Conservation (phyloP, 2,888 invertebrate genomes). For the Drosophila mercatorum region DNA sequence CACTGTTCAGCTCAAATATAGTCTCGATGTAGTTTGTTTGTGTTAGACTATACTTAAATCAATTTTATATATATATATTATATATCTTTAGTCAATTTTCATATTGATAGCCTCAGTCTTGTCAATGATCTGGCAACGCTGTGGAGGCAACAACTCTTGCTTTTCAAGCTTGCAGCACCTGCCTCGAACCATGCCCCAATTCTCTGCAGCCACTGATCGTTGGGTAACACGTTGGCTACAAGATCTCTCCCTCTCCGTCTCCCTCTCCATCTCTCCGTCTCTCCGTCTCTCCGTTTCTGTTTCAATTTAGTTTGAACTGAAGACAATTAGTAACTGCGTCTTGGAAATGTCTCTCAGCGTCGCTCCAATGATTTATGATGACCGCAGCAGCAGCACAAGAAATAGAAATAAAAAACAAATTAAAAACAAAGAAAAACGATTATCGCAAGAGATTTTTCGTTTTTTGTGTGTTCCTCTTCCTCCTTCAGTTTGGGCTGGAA, state of each 20-base stretch:
- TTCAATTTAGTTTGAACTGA: conserved; percentile 13
- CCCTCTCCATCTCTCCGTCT: background rate
- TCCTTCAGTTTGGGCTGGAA: background rate
- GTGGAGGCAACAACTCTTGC: background rate
- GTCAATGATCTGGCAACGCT: background rate
- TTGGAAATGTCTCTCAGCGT: conserved; percentile 14
- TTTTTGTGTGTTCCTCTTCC: no score
- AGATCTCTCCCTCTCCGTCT: background rate
- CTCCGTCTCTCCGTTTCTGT: conserved; percentile 1
- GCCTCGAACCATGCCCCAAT: conserved; percentile 23
- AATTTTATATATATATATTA: no score
- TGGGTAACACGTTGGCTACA: background rate
- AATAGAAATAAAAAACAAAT: conserved; percentile 25
- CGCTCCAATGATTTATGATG: conserved; percentile 14
- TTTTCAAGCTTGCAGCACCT: conserved; percentile 2
- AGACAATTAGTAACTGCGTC: conserved; percentile 20
- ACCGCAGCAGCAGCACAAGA: conserved; percentile 9
- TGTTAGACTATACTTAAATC: no score
- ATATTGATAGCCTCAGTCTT: background rate
- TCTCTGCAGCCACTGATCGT: conserved; percentile 6
- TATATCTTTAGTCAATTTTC: no score
- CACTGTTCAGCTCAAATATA: no score
- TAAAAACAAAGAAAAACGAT: conserved; percentile 45
- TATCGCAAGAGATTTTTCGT: conserved; percentile 32
- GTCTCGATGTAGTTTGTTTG: no score